Conservation (phyloP, 1,140 invertebrate species). For the Pteromalus puparum region DNA sequence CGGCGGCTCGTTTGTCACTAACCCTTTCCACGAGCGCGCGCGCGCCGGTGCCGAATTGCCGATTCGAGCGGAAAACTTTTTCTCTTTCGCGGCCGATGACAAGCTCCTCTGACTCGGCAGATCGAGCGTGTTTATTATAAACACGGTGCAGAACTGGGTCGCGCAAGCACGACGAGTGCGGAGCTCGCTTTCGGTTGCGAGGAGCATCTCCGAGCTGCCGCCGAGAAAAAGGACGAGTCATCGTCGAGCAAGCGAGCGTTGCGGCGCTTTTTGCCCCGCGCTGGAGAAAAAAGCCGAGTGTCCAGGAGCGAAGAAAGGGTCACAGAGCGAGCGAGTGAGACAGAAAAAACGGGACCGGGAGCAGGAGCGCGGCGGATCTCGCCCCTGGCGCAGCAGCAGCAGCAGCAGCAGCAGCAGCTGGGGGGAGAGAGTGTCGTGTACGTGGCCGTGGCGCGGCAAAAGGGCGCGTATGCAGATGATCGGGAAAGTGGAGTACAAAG, state of each 20-base stretch:
- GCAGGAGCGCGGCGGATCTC: background rate
- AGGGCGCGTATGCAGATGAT: conserved; percentile 70
- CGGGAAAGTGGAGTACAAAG: conserved; percentile 71
- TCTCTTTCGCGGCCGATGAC: background rate
- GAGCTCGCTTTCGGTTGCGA: background rate
- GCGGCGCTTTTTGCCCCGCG: background rate
- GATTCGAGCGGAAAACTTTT: conserved; percentile 49
- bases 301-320: conserved; percentile 11
- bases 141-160: too few relatives aligned
- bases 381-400: background rate
- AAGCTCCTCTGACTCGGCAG: background rate
- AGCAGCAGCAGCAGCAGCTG: conserved; percentile 8
- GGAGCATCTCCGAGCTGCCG: too few relatives aligned
- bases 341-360: conserved; percentile 47
- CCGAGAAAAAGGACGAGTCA: conserved; percentile 33
- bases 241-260: too few relatives aligned
- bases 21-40: conserved; percentile 46
- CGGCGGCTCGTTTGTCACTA: conserved; percentile 52
- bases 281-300: conserved; percentile 17
- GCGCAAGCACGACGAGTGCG: too few relatives aligned
- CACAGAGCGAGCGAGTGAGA: conserved; percentile 35
- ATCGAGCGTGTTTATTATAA: conserved; percentile 40
- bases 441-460: conserved; percentile 49
- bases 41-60: too few relatives aligned
- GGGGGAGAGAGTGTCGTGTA: conserved; percentile 16